Percentiles rank a stretch among this genome's conserved stretches.
Evolutionary conservation across 2,888 invertebrate genomes (phyloP).

Genomic region (Antheraea yamamai): DNA sequence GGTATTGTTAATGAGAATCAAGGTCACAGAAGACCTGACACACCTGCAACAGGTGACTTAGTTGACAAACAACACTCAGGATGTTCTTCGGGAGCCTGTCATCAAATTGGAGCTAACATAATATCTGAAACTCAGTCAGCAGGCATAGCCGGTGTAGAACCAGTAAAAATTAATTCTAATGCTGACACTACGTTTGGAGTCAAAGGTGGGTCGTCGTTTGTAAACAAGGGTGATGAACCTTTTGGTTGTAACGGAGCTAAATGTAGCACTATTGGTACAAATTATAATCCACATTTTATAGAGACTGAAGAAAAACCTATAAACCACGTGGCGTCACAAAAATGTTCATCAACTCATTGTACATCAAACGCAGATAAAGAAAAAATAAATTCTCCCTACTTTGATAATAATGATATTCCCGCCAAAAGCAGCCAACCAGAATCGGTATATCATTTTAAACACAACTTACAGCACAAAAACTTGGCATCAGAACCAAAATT

Average conservation of each 20-base stretch:
- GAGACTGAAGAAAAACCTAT: slow-evolving; percentile 27
- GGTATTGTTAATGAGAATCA: slow-evolving; percentile 19
- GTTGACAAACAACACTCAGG: background rate
- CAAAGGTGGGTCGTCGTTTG: slow-evolving; percentile 26
- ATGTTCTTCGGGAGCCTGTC: slow-evolving; percentile 1
- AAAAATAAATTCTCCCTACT: slow-evolving; percentile 22
- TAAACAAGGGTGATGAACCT: slow-evolving; percentile 35
- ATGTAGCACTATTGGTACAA: slow-evolving; percentile 34
- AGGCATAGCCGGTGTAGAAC: background rate
- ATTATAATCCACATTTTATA: slow-evolving; percentile 41
- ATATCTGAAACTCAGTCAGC: background rate
- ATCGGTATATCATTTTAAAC: slow-evolving; percentile 19
- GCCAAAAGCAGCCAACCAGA: slow-evolving; percentile 24
- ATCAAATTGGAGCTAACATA: background rate
- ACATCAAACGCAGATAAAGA: slow-evolving; percentile 19
- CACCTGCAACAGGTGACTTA: background rate
- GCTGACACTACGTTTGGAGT: slow-evolving; percentile 4
- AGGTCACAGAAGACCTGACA: background rate
- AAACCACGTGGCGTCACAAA: slow-evolving; percentile 26
- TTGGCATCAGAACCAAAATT: slow-evolving; percentile 27
- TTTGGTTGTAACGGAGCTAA: slow-evolving; percentile 46
- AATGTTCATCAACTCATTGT: slow-evolving; percentile 41
- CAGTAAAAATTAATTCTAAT: background rate
- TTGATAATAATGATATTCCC: slow-evolving; percentile 19
- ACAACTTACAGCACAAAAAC: slow-evolving; percentile 26